phyloP scores from a whole-genome alignment of 2,888 invertebrate species.

The Aphodius granarius region DNA sequence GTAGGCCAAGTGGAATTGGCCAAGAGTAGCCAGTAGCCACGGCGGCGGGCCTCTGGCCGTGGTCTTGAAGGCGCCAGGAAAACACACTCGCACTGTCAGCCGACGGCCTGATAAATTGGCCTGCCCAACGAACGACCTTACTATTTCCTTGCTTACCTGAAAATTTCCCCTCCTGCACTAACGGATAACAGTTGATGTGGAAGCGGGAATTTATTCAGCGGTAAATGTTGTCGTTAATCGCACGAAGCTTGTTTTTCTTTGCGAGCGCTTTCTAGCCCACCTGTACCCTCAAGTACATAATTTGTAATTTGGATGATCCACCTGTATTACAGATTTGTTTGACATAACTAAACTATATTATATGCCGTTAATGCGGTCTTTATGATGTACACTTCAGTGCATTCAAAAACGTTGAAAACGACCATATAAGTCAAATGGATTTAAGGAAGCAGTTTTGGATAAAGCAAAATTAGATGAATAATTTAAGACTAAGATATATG shows the following conservation, averaged over 20 bases:
- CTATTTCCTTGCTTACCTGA: slow-evolving; percentile 2
- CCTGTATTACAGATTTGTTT: too few relatives aligned
- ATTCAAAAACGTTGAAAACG: too few relatives aligned
- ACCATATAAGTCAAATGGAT: too few relatives aligned
- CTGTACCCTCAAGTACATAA: too few relatives aligned
- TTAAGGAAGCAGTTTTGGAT: too few relatives aligned
- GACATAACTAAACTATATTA: too few relatives aligned
- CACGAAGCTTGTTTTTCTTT: neutral
- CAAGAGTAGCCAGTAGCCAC: neutral
- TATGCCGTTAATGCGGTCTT: too few relatives aligned
- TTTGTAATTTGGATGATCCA: too few relatives aligned
- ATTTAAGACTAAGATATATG: too few relatives aligned
- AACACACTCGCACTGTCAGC: slow-evolving; percentile 13
- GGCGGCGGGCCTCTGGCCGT: neutral
- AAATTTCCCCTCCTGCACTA: neutral
- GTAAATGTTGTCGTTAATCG: neutral
- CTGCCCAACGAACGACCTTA: slow-evolving; percentile 7
- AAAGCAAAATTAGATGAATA: too few relatives aligned
- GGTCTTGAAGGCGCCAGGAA: slow-evolving; percentile 6
- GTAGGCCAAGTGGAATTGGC: neutral
- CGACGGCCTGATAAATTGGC: slow-evolving; percentile 12
- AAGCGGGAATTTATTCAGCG: neutral
- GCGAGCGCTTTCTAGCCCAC: neutral
- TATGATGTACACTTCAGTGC: too few relatives aligned
- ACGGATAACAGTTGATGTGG: neutral